Evolutionary conservation across 2,888 invertebrate species (phyloP).

Genomic region (Morinoia aosen): DNA sequence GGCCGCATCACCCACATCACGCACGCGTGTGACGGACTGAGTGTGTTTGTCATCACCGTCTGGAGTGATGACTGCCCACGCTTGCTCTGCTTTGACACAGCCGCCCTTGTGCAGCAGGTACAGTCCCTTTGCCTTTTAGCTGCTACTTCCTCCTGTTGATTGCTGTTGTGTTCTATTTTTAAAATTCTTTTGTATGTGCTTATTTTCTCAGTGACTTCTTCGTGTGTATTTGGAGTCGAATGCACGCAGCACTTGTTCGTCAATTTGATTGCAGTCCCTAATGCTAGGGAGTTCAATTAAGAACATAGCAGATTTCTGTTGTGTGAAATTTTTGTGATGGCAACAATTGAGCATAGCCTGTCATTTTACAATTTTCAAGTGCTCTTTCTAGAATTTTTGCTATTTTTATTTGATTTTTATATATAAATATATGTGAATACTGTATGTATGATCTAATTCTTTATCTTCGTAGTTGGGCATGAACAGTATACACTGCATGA

Average conservation of each 20-base stretch:
- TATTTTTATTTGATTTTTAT: too few species aligned
- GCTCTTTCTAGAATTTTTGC: too few species aligned
- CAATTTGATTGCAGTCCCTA: too few species aligned
- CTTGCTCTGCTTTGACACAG: constrained; percentile 45
- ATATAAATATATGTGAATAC: background rate
- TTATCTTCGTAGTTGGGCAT: background rate
- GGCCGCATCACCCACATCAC: constrained; percentile 42
- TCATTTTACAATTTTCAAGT: too few species aligned
- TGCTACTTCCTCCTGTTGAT: background rate
- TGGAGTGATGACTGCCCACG: constrained; percentile 45
- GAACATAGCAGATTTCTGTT: too few species aligned
- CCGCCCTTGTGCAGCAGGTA: constrained; percentile 29
- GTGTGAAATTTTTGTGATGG: too few species aligned
- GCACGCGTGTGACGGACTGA: constrained; percentile 29
- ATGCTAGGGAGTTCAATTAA: too few species aligned
- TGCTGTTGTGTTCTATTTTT: background rate
- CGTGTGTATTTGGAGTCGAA: too few species aligned
- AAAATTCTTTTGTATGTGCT: background rate
- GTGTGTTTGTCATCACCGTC: background rate
- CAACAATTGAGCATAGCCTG: too few species aligned
- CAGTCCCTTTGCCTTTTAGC: background rate
- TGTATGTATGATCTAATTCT: background rate
- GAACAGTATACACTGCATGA: background rate
- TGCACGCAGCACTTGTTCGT: too few species aligned
- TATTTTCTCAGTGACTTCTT: background rate